A percentile compares a stretch with the other conserved stretches of the same genome.
Conservation (phyloP, 2,888 invertebrate species). For the Poecilus cupreus region DNA sequence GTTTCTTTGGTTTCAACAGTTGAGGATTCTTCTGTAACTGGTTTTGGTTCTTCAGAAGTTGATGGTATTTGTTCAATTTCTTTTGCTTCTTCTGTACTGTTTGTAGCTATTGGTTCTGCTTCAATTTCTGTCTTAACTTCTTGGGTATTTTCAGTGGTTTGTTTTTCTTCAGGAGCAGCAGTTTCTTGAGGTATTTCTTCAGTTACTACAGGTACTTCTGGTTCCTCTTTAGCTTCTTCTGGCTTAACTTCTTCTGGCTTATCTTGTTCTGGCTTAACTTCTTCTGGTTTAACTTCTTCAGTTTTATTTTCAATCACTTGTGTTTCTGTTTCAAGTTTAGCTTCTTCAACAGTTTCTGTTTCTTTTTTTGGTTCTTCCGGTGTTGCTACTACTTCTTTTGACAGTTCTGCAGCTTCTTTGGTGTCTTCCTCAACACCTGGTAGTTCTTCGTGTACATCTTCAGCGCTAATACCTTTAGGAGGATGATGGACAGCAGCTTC, state of each 20-base stretch:
- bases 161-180: too few species aligned
- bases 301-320: too few species aligned
- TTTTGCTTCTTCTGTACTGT: conserved; percentile 32
- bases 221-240: conserved; percentile 42
- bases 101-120: neutral
- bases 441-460: conserved; percentile 70
- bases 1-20: conserved; percentile 43
- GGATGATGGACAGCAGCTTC: conserved; percentile 71
- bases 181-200: conserved; percentile 57
- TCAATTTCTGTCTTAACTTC: conserved; percentile 42
- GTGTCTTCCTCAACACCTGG: conserved; percentile 69
- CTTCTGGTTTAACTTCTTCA: conserved; percentile 59
- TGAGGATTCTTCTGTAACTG: conserved; percentile 43
- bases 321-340: conserved; percentile 19
- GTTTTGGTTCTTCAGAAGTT: conserved; percentile 49
- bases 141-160: conserved; percentile 41
- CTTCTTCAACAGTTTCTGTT: conserved; percentile 72
- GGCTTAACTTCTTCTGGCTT: conserved; percentile 25
- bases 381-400: conserved; percentile 29
- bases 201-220: conserved; percentile 39
- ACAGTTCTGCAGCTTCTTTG: conserved; percentile 48
- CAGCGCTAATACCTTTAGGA: conserved; percentile 63
- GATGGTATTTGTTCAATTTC: conserved; percentile 43
- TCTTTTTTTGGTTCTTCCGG: conserved; percentile 69
- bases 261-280: conserved; percentile 17